Evolutionary conservation across 2,113 vertebrate species (phyloP), one percentile per base, ranked within the genome.

Genomic region (Hemichromis elongatus): DNA sequence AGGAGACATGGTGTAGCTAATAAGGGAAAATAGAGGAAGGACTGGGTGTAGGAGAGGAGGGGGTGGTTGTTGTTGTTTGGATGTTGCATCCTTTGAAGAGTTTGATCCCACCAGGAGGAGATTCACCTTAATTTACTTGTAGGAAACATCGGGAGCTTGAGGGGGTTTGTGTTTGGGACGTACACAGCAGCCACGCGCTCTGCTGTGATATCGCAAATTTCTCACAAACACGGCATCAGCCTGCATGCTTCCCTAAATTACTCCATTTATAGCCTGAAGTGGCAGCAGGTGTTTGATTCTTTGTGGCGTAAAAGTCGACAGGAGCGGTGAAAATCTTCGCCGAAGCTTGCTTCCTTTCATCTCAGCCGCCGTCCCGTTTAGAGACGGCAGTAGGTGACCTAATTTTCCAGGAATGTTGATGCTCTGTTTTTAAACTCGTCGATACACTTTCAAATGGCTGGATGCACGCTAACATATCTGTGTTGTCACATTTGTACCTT

Each of bases 201-300:
- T 3, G 24, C 61, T 86, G 35, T 63, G 79, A 87, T 83, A 54
- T 40, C 30, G 24, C 7, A 75, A 35, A 80, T 59, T 84, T 37
- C 75, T 57, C 26, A 52, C 28, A 56, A 77, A 12, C 45, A 77
- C 26, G 59, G 33, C 75, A 47, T 40, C 53, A 82, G 13, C 54
- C 13, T 3, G 77, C 12, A 11, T 1, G 10, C 37, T 7, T 26
- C 33, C 45, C 19, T 47, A 18, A 47, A 55, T 85, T 63, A 84
- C 70, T 52, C 11, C 40, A 54, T 73, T 85, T 83, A 83, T 77
- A 85, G 79, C 77, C 77, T 73, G 77, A 73, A 88, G 90, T 54
- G 81, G 68, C 13, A 82, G 66, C 90, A 91, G 90, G 89, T 87
- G 91, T 30, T 75, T 52, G 61, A 84, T 81, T 81, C 77, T 84